Conservation (phyloP, 2,888 invertebrate species). For the Tholera decimalis region DNA sequence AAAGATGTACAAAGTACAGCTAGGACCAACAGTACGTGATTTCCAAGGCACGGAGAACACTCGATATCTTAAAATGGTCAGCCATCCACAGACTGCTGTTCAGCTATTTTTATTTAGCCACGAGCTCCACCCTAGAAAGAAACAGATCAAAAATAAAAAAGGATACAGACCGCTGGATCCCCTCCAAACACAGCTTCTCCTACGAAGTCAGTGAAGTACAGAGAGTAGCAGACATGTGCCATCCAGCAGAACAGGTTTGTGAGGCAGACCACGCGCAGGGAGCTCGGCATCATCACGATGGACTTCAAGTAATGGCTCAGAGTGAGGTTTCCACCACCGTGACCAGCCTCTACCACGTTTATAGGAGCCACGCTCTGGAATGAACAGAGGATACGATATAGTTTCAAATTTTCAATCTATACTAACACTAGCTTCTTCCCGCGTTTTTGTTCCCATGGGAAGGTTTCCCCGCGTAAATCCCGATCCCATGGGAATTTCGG, state of each 20-base stretch:
- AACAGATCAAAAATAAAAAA: neutral
- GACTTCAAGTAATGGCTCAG: constrained; percentile 96
- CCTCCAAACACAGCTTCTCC: constrained; percentile 97
- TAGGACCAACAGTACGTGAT: no score
- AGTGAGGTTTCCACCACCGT: constrained; percentile 82
- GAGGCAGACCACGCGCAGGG: constrained; percentile 96
- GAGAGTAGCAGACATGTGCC: constrained; percentile 98
- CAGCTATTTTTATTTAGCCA: no score
- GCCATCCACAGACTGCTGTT: no score
- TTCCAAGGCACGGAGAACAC: no score
- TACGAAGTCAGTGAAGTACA: constrained; percentile 99
- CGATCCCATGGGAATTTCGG: no score
- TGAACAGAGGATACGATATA: neutral
- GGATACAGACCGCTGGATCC: constrained; percentile 93
- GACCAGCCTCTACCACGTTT: constrained; percentile 68
- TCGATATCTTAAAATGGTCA: no score
- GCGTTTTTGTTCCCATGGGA: no score
- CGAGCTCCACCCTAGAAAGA: no score
- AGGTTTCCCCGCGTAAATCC: no score
- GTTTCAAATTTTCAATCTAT: no score
- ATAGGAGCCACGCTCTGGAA: constrained; percentile 69
- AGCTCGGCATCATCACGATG: constrained; percentile 97
- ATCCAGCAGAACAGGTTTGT: constrained; percentile 99
- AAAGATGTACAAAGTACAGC: no score
- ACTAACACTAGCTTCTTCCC: no score